Percentiles rank a stretch among this genome's conserved stretches.
These are phyloP conservation scores for Ryuthela nishihirai DNA, from an alignment of 2,888 invertebrate species.

Conservation along the genomic window DNA sequence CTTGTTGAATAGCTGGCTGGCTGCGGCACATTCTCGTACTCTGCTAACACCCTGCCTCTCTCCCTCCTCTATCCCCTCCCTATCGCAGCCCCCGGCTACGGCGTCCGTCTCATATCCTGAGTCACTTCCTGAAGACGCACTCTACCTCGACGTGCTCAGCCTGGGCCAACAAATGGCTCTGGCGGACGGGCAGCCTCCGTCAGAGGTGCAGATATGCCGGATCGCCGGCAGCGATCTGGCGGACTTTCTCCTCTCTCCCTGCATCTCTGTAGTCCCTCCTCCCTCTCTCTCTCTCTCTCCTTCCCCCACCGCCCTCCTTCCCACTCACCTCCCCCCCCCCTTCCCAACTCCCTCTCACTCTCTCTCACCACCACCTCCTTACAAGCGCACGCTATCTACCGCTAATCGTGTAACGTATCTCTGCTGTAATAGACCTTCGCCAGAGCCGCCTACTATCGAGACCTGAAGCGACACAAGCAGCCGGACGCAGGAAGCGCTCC, in stretches of 20 bases:
- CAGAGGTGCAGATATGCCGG: neutral
- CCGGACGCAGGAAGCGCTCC: no score
- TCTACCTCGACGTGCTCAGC: no score
- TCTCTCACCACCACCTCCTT: neutral
- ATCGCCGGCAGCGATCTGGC: neutral
- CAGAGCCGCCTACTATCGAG: no score
- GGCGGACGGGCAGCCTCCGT: neutral
- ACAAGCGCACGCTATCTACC: no score
- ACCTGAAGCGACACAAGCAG: no score
- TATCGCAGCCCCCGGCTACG: neutral
- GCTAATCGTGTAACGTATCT: no score
- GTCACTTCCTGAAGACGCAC: no score
- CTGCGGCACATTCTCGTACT: no score
- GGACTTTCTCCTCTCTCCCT: neutral
- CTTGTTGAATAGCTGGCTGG: no score
- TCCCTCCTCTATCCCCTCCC: neutral
- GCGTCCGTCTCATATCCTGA: no score
- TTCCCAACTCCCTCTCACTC: neutral
- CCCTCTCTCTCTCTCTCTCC: conserved; percentile 2
- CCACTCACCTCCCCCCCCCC: conserved; percentile 10
- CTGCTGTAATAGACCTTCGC: no score
- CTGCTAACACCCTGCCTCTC: neutral
- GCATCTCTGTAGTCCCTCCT: conserved; percentile 1
- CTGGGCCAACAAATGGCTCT: no score
- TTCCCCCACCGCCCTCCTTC: conserved; percentile 5